These are phyloP conservation scores for Otolemur garnettii DNA, from an alignment of 2,113 vertebrate genomes.

Conservation along the genomic window DNA sequence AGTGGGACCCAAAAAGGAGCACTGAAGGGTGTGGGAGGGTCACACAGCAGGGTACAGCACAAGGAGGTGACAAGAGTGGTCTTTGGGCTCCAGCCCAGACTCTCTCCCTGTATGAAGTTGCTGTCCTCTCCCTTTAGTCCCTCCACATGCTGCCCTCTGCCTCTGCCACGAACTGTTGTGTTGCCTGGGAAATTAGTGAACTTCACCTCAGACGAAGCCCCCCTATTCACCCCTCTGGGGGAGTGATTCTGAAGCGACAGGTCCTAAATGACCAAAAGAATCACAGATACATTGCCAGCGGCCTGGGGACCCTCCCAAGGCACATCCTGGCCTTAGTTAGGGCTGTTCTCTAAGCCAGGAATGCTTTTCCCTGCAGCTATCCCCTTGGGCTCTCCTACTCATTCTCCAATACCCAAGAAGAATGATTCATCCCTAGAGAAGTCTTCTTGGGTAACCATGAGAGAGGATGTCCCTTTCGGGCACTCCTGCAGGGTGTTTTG, in stretches of 20 bases:
- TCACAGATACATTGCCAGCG: neutral
- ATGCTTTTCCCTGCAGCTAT: neutral
- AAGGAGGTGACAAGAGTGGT: neutral
- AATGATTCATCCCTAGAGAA: neutral
- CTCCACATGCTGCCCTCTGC: neutral
- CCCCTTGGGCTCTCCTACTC: neutral
- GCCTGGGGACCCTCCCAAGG: too few species aligned
- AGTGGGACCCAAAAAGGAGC: neutral
- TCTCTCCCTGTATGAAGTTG: neutral
- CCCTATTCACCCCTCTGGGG: neutral
- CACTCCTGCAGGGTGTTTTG: neutral
- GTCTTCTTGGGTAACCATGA: neutral
- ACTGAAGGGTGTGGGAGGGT: fast-evolving
- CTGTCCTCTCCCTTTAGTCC: neutral
- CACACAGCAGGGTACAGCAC: too few species aligned
- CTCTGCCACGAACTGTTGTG: neutral
- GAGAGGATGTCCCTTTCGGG: neutral
- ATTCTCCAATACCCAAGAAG: neutral
- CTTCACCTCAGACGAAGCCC: neutral
- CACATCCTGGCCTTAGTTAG: neutral
- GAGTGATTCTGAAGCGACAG: neutral
- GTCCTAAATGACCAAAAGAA: neutral
- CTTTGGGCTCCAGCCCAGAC: neutral
- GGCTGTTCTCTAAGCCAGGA: neutral
- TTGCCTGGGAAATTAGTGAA: neutral